A percentile compares a stretch with the other conserved stretches of the same genome.
phyloP scores from a whole-genome alignment of 2,888 invertebrate genomes.

The Glaucopsyche alexis region DNA sequence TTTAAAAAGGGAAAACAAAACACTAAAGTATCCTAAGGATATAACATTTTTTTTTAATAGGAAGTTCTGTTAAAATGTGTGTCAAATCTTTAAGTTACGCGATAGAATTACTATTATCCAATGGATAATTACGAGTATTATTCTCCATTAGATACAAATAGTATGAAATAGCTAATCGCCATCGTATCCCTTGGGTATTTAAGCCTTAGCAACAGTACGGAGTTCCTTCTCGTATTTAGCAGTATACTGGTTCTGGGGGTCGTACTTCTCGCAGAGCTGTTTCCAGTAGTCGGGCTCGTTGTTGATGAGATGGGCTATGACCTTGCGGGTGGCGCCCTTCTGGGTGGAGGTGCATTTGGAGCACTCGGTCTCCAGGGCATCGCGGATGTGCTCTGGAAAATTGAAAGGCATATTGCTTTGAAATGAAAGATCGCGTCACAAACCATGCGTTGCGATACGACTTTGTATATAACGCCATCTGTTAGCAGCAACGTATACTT shows the following conservation, averaged over 20 bases:
- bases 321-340: constrained; percentile 46
- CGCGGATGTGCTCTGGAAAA: constrained; percentile 49
- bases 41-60: not conserved
- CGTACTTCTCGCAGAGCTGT: constrained; percentile 55
- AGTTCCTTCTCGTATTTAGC: constrained; percentile 51
- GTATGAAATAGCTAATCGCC: not conserved
- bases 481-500: no score
- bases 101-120: no score
- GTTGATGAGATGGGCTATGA: constrained; percentile 55
- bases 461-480: no score
- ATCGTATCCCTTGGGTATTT: not conserved
- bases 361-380: constrained; percentile 54
- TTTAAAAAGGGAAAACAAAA: no score
- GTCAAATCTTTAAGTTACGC: no score
- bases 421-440: no score
- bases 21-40: not conserved
- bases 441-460: no score
- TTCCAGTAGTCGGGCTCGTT: constrained; percentile 52
- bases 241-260: constrained; percentile 50
- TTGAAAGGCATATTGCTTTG: no score
- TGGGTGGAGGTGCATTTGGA: constrained; percentile 50
- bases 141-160: not conserved
- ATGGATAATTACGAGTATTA: no score
- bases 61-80: no score
- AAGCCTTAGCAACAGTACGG: constrained; percentile 34